Evolutionary conservation across 2,888 invertebrate genomes (phyloP).

Genomic region (Mythimna lalbum): DNA sequence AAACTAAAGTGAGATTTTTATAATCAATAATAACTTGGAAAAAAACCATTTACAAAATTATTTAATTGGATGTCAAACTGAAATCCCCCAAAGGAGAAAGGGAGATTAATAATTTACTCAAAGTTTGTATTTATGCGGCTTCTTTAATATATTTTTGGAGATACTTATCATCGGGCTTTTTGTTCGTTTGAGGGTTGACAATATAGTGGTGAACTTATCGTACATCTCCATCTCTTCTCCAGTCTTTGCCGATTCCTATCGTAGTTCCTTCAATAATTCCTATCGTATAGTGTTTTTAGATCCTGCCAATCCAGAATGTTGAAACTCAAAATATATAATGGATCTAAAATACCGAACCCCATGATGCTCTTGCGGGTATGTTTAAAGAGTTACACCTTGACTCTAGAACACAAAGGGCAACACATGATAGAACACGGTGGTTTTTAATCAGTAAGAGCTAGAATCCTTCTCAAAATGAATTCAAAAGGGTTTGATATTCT

Average conservation of each 20-base stretch:
- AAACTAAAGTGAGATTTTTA: slow-evolving; percentile 1
- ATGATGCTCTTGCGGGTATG: no score
- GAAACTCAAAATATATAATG: no score
- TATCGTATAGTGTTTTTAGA: no score
- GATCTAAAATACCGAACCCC: no score
- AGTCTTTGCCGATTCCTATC: no score
- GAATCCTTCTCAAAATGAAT: no score
- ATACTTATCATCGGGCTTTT: background rate
- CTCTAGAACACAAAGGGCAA: no score
- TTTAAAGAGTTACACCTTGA: no score
- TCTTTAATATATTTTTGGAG: slow-evolving; percentile 18
- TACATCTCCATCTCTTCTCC: background rate
- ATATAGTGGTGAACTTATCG: background rate
- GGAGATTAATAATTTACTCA: slow-evolving; percentile 24
- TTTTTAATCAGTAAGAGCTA: no score
- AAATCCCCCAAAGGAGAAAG: slow-evolving; percentile 7
- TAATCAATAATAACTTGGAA: slow-evolving; percentile 22
- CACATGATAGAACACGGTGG: no score
- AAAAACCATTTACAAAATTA: slow-evolving; percentile 20
- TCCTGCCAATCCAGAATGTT: no score
- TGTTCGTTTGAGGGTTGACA: background rate
- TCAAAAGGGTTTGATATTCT: background rate
- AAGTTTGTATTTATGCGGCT: slow-evolving; percentile 16
- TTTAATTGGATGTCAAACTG: slow-evolving; percentile 29
- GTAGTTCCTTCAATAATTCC: no score